Conservation (phyloP, 2,888 invertebrate genomes). For the Meteorus cinctellus region DNA sequence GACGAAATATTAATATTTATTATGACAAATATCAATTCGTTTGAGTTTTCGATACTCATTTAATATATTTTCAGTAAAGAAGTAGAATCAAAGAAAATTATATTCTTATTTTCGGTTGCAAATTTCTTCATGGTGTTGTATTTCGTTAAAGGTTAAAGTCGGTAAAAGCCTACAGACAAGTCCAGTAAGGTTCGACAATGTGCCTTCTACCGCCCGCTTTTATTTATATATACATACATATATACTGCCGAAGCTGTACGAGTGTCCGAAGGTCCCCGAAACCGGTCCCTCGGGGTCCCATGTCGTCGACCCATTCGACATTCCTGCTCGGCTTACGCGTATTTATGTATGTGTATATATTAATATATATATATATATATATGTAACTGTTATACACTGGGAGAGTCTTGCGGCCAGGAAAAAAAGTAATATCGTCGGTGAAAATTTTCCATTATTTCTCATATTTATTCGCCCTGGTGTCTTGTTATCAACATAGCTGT, state of each 20-base stretch:
- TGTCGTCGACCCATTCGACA: slow-evolving; percentile 72
- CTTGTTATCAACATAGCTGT: too few species aligned
- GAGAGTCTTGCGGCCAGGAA: not conserved
- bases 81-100: too few species aligned
- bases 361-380: not conserved
- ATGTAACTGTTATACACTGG: slow-evolving; percentile 1
- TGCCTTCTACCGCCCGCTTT: not conserved
- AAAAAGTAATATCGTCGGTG: not conserved
- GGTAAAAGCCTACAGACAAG: not conserved
- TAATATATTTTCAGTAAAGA: too few species aligned
- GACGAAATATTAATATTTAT: too few species aligned
- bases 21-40: too few species aligned
- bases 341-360: slow-evolving; percentile 18
- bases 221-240: not conserved
- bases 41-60: too few species aligned
- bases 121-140: not conserved
- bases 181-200: slow-evolving; percentile 12
- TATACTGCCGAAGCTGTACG: slow-evolving; percentile 36
- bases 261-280: slow-evolving; percentile 67
- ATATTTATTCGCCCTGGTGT: not conserved
- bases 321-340: slow-evolving; percentile 63
- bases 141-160: not conserved
- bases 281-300: slow-evolving; percentile 68
- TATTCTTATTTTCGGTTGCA: not conserved
- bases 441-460: not conserved